A percentile compares a stretch with the other conserved stretches of the same genome.
Conservation (phyloP, 1,140 invertebrate genomes). For the Lepidurus packardi region DNA sequence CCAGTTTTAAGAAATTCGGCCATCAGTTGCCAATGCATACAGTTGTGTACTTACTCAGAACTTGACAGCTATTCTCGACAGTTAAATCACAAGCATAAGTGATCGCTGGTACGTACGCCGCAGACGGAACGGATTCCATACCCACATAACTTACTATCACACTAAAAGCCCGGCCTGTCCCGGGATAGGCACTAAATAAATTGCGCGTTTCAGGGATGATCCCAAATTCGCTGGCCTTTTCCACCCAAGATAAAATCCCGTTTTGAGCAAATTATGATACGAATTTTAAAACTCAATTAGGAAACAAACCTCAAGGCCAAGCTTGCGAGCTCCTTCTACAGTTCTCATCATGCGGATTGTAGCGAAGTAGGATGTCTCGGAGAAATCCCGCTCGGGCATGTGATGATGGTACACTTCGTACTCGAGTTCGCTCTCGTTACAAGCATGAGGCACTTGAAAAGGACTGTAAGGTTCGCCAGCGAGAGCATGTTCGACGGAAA, state of each 20-base stretch:
- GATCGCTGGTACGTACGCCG: conserved; percentile 59
- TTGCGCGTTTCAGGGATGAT: conserved; percentile 43
- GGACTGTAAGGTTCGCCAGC: conserved; percentile 45
- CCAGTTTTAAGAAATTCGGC: too few species aligned
- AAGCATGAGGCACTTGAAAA: conserved; percentile 38
- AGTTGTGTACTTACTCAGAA: conserved; percentile 35
- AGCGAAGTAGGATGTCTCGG: conserved; percentile 54
- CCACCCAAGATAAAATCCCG: conserved; percentile 2
- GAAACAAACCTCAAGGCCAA: conserved; percentile 52
- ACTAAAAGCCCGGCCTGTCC: conserved; percentile 57
- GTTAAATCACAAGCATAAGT: conserved; percentile 57
- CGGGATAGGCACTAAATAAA: conserved; percentile 56
- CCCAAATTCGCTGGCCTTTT: conserved; percentile 31
- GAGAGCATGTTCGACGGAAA: conserved; percentile 55
- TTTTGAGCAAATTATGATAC: too few species aligned
- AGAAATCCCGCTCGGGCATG: conserved; percentile 54
- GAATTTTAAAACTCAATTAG: too few species aligned
- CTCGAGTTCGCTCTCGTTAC: conserved; percentile 42
- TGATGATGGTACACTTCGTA: conserved; percentile 61
- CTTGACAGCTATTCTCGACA: conserved; percentile 36
- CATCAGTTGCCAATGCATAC: conserved; percentile 29
- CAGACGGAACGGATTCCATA: conserved; percentile 43
- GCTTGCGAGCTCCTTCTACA: conserved; percentile 49
- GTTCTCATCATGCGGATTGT: conserved; percentile 58
- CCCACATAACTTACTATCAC: conserved; percentile 51